Evolutionary conservation across 2,888 invertebrate species (phyloP), one percentile per base, ranked within the genome.

Genomic region (Metellina segmentata): DNA sequence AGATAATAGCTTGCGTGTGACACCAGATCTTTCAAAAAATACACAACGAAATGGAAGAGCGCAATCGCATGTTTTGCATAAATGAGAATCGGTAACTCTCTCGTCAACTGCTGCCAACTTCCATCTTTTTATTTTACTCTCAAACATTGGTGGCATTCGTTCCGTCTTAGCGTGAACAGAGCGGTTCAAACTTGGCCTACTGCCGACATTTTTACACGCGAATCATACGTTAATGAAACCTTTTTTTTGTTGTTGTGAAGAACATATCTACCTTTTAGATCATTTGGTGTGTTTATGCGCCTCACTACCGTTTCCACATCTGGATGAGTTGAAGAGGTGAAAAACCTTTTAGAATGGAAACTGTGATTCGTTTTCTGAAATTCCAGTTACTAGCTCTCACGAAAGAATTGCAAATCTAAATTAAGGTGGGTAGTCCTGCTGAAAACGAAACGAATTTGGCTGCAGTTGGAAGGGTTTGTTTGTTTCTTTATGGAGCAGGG

Each of bases 61-160:
- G 20, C 49, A 51, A 82, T 72, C 51, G 72, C 71, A 72, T 72
- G 71, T 69, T 82, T 71, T 72, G 71, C 82, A 82, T 82, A 82
- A 82, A 82, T 16, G 82, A 71, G 71, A 70, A 72, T 82, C 52
- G 19, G 19, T 82, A 19, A 51, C 71, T 19, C 72, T 81, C n/a
- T 19, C 72, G 52, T 82, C 49, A 51, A 69, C n/a, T 51, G 71
- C 51, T 82, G 82, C 72, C 72, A 82, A 82, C 71, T 52, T 52
- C 13, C 52, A 16, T 75, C 34, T 75, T 75, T 78, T 78, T 1
- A 19, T 69, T 34, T 48, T 20, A 6, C 71, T 82, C 19, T 34
- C 6, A n/a, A 8, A 48, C 5, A 61, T 81, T 48, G 13, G n/a
- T 19, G n/a, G 77, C 51, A 77, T n/a, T 77, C 69, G 48, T 69